Percentiles rank a stretch among this genome's conserved stretches.
phyloP scores from a whole-genome alignment of 2,888 invertebrate genomes.

The Lycaena phlaeas region DNA sequence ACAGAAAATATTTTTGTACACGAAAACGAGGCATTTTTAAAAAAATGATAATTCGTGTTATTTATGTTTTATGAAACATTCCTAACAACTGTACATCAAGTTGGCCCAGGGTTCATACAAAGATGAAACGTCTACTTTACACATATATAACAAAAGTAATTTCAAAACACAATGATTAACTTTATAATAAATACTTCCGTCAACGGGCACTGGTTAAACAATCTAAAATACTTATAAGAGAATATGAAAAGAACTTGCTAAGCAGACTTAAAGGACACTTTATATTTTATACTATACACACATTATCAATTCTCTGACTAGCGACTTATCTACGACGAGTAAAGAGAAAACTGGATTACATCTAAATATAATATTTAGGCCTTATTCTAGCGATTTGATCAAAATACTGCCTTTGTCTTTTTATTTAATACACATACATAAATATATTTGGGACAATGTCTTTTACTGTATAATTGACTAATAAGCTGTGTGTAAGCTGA shows the following conservation, averaged over 20 bases:
- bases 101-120: too few relatives aligned
- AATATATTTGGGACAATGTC: conserved; percentile 16
- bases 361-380: conserved; percentile 7
- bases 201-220: neutral
- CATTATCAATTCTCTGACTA: conserved; percentile 3
- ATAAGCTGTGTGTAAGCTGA: conserved; percentile 5
- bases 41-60: too few relatives aligned
- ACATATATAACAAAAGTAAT: too few relatives aligned
- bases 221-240: too few relatives aligned
- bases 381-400: conserved; percentile 1
- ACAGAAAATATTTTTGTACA: too few relatives aligned
- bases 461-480: conserved; percentile 7
- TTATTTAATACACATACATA: conserved; percentile 13
- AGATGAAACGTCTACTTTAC: too few relatives aligned
- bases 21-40: too few relatives aligned
- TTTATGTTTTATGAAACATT: too few relatives aligned
- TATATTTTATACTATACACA: neutral
- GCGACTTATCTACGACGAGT: neutral
- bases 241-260: neutral
- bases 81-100: too few relatives aligned
- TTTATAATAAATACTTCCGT: too few relatives aligned
- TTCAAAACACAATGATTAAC: too few relatives aligned
- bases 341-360: conserved; percentile 2
- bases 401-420: neutral
- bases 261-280: conserved; percentile 5